Evolutionary conservation across 2,888 invertebrate genomes (phyloP).

Genomic region (Deilephila porcellus): DNA sequence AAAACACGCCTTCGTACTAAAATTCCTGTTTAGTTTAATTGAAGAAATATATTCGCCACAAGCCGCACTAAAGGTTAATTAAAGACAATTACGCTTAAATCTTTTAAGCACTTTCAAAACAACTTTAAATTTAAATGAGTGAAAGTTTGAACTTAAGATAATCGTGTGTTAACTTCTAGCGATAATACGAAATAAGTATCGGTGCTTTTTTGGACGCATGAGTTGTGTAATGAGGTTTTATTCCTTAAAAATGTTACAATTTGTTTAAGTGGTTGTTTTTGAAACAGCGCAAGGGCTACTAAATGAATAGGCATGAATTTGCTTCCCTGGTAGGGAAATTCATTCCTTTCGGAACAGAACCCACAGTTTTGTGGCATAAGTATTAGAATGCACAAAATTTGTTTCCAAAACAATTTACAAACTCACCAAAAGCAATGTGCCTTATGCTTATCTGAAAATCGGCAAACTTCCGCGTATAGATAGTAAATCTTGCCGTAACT

Average conservation of each 20-base stretch:
- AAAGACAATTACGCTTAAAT: constrained; percentile 14
- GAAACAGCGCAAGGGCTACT: too few relatives aligned
- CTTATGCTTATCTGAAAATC: neutral
- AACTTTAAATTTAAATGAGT: constrained; percentile 4
- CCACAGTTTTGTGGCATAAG: too few relatives aligned
- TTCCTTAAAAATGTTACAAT: too few relatives aligned
- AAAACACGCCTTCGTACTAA: neutral
- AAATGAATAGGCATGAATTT: too few relatives aligned
- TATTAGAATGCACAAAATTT: neutral
- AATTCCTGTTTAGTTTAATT: constrained; percentile 19
- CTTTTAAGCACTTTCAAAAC: constrained; percentile 17
- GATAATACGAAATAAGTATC: too few relatives aligned
- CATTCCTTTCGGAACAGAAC: too few relatives aligned
- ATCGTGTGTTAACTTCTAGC: neutral
- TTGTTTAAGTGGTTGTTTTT: too few relatives aligned
- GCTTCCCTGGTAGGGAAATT: too few relatives aligned
- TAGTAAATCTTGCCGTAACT: constrained; percentile 16
- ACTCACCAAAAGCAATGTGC: neutral
- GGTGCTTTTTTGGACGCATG: too few relatives aligned
- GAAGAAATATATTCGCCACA: constrained; percentile 12
- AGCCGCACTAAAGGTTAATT: constrained; percentile 17
- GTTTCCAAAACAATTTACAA: neutral
- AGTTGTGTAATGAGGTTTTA: too few relatives aligned
- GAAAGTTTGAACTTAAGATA: neutral
- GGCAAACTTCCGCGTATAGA: neutral